A percentile compares a stretch with the other conserved stretches of the same genome.
Evolutionary conservation across 2,113 vertebrate genomes (phyloP).

Genomic region (Physeter macrocephalus): DNA sequence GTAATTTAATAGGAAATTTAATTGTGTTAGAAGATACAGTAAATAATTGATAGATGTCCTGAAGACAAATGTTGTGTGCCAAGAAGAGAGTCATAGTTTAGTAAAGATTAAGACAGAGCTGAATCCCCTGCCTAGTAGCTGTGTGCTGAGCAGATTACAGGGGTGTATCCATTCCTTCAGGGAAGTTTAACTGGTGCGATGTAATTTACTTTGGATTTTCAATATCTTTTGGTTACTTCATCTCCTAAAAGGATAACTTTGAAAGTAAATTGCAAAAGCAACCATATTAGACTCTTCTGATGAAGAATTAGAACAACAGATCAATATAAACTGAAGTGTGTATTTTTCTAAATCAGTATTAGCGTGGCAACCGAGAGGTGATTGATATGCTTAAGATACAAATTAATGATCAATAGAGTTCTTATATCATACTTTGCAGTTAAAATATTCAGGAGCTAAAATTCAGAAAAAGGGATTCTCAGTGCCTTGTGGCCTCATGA

Average conservation of each 20-base stretch:
- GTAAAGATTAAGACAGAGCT: conserved; percentile 83
- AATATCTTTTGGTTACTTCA: conserved; percentile 77
- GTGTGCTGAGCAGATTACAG: conserved; percentile 85
- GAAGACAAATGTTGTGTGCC: conserved; percentile 67
- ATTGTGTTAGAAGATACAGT: conserved; percentile 57
- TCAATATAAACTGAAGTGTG: conserved; percentile 77
- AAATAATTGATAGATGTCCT: conserved; percentile 67
- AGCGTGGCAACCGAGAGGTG: conserved; percentile 68
- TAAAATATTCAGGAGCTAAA: conserved; percentile 41
- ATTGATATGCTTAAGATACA: conserved; percentile 72
- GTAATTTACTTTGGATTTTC: conserved; percentile 81
- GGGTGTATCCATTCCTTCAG: conserved; percentile 79
- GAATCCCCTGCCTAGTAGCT: conserved; percentile 81
- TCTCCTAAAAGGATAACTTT: conserved; percentile 76
- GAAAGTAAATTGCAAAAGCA: conserved; percentile 78
- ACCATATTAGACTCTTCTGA: conserved; percentile 73
- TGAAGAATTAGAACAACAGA: conserved; percentile 79
- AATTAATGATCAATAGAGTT: conserved; percentile 60
- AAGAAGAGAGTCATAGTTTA: conserved; percentile 72
- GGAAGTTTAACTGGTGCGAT: conserved; percentile 74
- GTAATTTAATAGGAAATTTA: conserved; percentile 62
- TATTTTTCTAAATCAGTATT: conserved; percentile 77
- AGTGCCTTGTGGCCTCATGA: background rate
- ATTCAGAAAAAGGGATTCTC: background rate
- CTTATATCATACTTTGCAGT: conserved; percentile 41